Evolutionary conservation across 1,140 invertebrate genomes (phyloP), one percentile per base, ranked within the genome.

Genomic region (Archivesica marissinica): DNA sequence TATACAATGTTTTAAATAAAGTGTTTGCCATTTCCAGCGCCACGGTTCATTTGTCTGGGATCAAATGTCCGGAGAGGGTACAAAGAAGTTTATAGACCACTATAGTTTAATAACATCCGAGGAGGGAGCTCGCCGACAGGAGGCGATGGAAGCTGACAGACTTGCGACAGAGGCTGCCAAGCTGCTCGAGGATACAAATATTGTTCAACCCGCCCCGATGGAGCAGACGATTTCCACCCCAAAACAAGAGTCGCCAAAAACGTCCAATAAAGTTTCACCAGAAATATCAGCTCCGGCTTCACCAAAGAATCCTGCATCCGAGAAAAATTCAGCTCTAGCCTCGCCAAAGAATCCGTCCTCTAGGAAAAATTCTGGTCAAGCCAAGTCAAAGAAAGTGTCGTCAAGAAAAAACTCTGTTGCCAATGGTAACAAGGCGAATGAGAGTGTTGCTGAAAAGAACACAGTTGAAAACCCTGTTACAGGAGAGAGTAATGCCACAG

Each of bases 41-140:
- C 89, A 92, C 64, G 92, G 92, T 41, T 82, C 86, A 52, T 93
- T 93, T 87, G 91, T 93, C 4, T 93, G 91, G 91, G 87, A 88
- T 61, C 83, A 81, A 44, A 86, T 91, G 86, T 79, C 86, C 33
- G 82, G 78, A 28, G 82, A 89, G 52, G 79, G 66, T 35, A 72
- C 82, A 20, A 52, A 90, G 47, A 85, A 88, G 38, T 91, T 91
- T 79, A 86, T 89, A 20, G 81, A 90, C 13, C 87, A 86, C 66
- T 78, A 89, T 52, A 68, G 50, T 11, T 52, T 86, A n/a, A 80
- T 86, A 44, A 35, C 74, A 17, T 28, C 82, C 15, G 74, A 78
- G 35, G 59, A 85, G 47, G 82, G 82, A 0, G 33, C 44, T 13
- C 47, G 35, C 4, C 23, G 74, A 30, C 82, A 85, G 23, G 56